These are phyloP conservation scores for Brevimyrus niger DNA, from an alignment of 2,113 vertebrate species.

Conservation along the genomic window DNA sequence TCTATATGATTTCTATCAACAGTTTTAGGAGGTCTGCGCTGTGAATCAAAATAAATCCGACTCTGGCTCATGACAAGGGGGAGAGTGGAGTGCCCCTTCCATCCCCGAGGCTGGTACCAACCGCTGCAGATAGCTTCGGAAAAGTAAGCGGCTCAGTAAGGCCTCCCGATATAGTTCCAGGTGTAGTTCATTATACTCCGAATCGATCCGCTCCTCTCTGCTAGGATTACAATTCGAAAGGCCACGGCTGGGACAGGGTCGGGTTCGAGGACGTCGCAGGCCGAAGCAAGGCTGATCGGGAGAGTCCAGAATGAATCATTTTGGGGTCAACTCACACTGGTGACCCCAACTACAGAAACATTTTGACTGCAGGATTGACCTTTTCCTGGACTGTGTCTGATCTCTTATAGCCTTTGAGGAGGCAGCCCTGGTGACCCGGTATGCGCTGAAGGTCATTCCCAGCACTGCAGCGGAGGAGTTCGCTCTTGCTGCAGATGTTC, in stretches of 20 bases:
- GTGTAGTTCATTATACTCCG: conserved; percentile 31
- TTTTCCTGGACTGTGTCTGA: not conserved
- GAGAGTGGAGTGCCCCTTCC: conserved; percentile 9
- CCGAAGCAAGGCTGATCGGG: not conserved
- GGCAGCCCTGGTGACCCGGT: not conserved
- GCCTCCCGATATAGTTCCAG: conserved; percentile 24
- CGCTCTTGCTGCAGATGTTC: not conserved
- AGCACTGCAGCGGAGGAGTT: not conserved
- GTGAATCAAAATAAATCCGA: not conserved
- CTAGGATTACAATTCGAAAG: not conserved
- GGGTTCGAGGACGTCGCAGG: not conserved
- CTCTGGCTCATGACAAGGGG: not conserved
- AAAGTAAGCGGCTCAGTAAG: conserved; percentile 28
- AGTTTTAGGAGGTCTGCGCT: not conserved
- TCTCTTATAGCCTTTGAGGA: not conserved
- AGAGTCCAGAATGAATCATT: not conserved
- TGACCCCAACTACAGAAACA: not conserved
- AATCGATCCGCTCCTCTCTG: conserved; percentile 25
- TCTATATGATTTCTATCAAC: not conserved
- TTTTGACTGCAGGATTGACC: not conserved
- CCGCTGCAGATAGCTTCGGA: conserved; percentile 23
- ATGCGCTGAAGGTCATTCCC: not conserved
- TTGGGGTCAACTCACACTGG: not conserved
- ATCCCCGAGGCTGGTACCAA: conserved; percentile 8
- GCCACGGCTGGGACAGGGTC: not conserved